These are phyloP conservation scores for Tonatia bakeri DNA, from an alignment of 2,113 vertebrate species.

Conservation along the genomic window DNA sequence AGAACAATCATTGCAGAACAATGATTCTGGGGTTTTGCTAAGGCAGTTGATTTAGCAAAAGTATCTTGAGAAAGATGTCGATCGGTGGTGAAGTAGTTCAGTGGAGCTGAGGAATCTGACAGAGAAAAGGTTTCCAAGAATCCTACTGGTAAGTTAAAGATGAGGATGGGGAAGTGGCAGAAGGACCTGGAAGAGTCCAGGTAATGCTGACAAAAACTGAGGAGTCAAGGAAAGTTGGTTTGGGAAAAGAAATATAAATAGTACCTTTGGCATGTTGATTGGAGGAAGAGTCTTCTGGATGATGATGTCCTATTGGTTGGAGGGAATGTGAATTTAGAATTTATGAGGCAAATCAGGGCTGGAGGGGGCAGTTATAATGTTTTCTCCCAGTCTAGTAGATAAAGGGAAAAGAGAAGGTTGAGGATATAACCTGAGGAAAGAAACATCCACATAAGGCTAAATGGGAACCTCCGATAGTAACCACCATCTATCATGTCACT, in stretches of 20 bases:
- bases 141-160: not conserved
- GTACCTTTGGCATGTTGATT: not conserved
- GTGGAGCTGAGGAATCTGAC: not conserved
- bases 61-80: not conserved
- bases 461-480: not conserved
- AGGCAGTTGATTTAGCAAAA: not conserved
- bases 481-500: not conserved
- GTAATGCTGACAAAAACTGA: not conserved
- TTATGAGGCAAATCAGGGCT: not conserved
- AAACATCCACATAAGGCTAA: not conserved
- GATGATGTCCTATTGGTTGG: not conserved
- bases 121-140: not conserved
- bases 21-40: not conserved
- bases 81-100: not conserved
- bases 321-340: not conserved
- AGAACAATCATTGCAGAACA: too few relatives aligned
- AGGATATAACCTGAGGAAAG: not conserved
- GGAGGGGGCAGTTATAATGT: not conserved
- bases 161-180: not conserved
- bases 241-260: not conserved
- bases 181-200: not conserved
- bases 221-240: not conserved
- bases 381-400: not conserved
- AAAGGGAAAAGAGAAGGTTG: not conserved
- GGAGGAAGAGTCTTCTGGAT: not conserved